Percentiles rank a stretch among this genome's conserved stretches.
Conservation (phyloP, 2,113 vertebrate species). For the Urocitellus parryii region DNA sequence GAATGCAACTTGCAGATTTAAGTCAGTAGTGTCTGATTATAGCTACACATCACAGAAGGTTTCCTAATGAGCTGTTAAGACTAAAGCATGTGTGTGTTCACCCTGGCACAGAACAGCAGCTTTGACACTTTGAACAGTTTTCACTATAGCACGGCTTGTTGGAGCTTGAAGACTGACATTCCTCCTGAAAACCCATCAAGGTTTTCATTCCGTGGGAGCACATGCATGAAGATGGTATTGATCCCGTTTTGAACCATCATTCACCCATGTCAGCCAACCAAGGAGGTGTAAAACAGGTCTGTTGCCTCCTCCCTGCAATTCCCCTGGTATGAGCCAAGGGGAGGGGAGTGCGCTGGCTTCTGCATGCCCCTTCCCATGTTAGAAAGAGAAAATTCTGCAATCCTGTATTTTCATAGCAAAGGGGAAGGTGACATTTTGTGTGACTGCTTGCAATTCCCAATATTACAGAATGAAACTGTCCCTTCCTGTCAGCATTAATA, state of each 20-base stretch:
- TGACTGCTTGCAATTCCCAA: not conserved
- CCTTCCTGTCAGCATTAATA: not conserved
- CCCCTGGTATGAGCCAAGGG: not conserved
- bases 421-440: not conserved
- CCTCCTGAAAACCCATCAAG: not conserved
- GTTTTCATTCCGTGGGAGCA: constrained; percentile 12
- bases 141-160: not conserved
- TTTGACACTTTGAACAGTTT: not conserved
- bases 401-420: not conserved
- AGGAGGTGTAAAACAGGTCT: not conserved
- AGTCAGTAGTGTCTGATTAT: not conserved
- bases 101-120: not conserved
- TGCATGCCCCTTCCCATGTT: rapidly evolving
- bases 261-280: not conserved
- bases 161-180: constrained; percentile 27
- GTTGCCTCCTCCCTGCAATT: not conserved
- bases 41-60: not conserved
- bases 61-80: not conserved
- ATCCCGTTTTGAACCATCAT: not conserved
- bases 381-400: not conserved
- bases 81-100: not conserved
- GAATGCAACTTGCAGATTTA: not conserved
- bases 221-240: not conserved
- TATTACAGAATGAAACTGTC: not conserved
- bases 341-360: not conserved